Evolutionary conservation across 2,113 vertebrate species (phyloP), one percentile per base, ranked within the genome.

Genomic region (Onychorhynchus coronatus): DNA sequence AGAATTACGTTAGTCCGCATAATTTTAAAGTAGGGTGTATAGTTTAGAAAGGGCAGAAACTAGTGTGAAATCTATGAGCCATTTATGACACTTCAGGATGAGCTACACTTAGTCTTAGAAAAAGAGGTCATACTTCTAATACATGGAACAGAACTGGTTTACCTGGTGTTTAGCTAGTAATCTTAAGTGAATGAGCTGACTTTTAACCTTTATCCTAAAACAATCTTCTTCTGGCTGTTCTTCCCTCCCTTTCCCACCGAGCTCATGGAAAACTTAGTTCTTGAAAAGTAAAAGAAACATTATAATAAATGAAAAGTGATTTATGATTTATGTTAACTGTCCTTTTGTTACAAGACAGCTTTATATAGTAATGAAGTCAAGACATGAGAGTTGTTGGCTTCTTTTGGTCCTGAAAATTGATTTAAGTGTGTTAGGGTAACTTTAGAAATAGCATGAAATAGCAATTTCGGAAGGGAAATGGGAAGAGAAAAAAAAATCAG

Each of bases 231-330:
- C n/a, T 85, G 52, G 13, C 9, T 59, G 11, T 7, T n/a, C 7
- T 67, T 75, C 27, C 9, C 14, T 23, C 16, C 5, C 13, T 14
- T 1, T 9, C 1, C 2, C 2, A 4, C 16, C 11, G 62, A 6
- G 1, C 8, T 86, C 9, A 16, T 16, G 76, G 27, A 68, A 71
- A 68, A 17, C 7, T 86, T 84, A 72, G 15, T 70, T 88, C 41
- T 68, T 85, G 37, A 5, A 86, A 67, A 49, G 19, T 63, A 37
- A 41, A 78, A 89, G 4, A 20, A 74, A 19, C 21, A 35, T 14
- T 65, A 35, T 35, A 75, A 77, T 33, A n/a, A 72, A 70, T 30
- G 20, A 62, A 39, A 59, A 50, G 12, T 56, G 9, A 7, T 75
- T 61, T 61, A 10, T 90, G 24, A 46, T 71, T 53, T 94, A 9